These are phyloP conservation scores for Collichthys lucidus DNA, from an alignment of 2,113 vertebrate species.

Conservation along the genomic window DNA sequence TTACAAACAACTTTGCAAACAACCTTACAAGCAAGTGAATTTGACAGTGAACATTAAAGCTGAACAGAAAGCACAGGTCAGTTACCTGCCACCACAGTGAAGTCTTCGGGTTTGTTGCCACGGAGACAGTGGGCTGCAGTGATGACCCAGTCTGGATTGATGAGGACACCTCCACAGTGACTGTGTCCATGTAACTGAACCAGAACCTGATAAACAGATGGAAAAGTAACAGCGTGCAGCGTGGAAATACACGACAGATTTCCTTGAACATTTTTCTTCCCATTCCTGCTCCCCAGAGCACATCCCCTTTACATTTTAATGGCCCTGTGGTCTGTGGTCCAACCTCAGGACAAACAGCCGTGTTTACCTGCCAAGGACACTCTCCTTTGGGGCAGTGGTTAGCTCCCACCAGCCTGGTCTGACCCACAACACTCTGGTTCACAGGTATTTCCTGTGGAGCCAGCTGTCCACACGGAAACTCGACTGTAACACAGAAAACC, in stretches of 20 bases:
- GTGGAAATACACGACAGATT: no score
- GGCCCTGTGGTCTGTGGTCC: background rate
- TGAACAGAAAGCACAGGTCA: background rate
- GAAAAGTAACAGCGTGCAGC: no score
- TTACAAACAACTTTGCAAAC: no score
- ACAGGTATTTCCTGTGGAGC: constrained; percentile 59
- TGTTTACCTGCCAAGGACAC: constrained; percentile 93
- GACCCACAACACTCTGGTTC: background rate
- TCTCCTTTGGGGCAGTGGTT: constrained; percentile 85
- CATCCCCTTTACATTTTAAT: background rate
- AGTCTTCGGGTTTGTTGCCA: background rate
- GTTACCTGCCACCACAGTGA: constrained; percentile 86
- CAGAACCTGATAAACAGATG: constrained; percentile 80
- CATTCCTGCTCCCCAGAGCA: background rate
- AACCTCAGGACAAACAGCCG: background rate
- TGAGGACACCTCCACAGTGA: constrained; percentile 87
- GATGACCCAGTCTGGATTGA: constrained; percentile 86
- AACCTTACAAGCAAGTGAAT: background rate
- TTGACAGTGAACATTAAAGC: background rate
- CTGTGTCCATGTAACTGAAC: constrained; percentile 67
- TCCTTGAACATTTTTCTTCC: no score
- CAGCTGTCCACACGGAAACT: constrained; percentile 89
- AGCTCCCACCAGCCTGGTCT: constrained; percentile 85
- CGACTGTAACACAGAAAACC: constrained; percentile 75
- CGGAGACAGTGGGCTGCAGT: constrained; percentile 92